Conservation (phyloP, 2,797 vertebrate genomes). For the Eremophila alpestris region DNA sequence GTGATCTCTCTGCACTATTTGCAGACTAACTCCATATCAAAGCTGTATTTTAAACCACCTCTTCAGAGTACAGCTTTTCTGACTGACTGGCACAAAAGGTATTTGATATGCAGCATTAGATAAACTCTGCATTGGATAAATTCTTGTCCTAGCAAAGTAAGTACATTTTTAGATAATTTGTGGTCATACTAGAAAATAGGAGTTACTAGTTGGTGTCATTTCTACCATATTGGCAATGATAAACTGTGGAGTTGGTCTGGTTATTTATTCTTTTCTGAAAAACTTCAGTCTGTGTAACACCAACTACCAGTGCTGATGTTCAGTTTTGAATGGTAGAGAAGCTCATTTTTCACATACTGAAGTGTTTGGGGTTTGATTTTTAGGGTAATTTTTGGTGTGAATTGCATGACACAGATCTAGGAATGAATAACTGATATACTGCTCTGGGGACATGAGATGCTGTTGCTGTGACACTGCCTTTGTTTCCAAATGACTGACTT, state of each 20-base stretch:
- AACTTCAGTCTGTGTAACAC: background rate
- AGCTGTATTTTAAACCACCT: background rate
- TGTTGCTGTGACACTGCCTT: background rate
- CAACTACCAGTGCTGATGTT: background rate
- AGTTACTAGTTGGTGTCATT: background rate
- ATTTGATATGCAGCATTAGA: background rate
- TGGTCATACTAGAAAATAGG: background rate
- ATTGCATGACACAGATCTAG: background rate
- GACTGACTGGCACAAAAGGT: background rate
- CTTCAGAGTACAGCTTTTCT: background rate
- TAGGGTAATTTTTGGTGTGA: background rate
- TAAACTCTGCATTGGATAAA: background rate
- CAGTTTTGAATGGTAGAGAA: background rate
- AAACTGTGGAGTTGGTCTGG: background rate
- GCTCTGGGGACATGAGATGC: background rate
- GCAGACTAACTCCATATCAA: background rate
- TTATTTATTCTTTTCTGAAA: background rate
- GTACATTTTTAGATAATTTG: background rate
- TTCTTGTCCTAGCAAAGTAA: background rate
- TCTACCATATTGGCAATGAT: background rate
- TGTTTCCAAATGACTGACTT: background rate
- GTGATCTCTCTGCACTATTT: background rate
- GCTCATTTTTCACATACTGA: background rate
- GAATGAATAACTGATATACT: background rate
- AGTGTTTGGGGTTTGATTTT: background rate